Percentiles rank a stretch among this genome's conserved stretches.
These are phyloP conservation scores for Pogonomyrmex barbatus DNA, from an alignment of 1,140 invertebrate species.

Conservation along the genomic window DNA sequence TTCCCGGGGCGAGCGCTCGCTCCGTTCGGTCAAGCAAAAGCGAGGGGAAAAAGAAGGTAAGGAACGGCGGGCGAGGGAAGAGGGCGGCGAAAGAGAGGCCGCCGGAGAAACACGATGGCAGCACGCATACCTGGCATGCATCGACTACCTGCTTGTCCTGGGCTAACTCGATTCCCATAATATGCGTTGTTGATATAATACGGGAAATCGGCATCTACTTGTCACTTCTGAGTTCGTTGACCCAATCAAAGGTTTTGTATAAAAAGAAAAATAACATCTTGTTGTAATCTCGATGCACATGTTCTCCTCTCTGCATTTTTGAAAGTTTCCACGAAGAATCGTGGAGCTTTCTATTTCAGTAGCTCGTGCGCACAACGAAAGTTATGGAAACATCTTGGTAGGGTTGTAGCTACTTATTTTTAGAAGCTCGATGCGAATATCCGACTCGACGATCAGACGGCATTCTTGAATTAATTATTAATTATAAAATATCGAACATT, in stretches of 20 bases:
- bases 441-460: not conserved
- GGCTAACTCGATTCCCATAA: conserved; percentile 65
- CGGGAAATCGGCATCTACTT: conserved; percentile 32
- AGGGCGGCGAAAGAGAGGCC: conserved; percentile 33
- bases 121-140: conserved; percentile 74
- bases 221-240: conserved; percentile 42
- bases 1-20: conserved; percentile 45
- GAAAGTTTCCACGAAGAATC: not conserved
- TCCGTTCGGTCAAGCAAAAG: conserved; percentile 51
- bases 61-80: conserved; percentile 9
- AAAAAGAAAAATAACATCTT: not conserved
- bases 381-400: conserved; percentile 24
- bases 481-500: conserved; percentile 18
- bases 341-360: not conserved
- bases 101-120: conserved; percentile 60
- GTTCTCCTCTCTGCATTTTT: not conserved
- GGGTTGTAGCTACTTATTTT: conserved; percentile 29
- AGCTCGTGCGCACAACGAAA: not conserved
- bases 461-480: conserved; percentile 46
- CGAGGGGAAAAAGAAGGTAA: not conserved
- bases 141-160: conserved; percentile 67
- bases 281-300: not conserved
- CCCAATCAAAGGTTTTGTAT: conserved; percentile 12
- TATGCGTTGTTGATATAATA: conserved; percentile 34
- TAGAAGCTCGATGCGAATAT: conserved; percentile 31